These are phyloP conservation scores for Semnornis frantzii DNA, from an alignment of 2,113 vertebrate genomes.

Conservation along the genomic window DNA sequence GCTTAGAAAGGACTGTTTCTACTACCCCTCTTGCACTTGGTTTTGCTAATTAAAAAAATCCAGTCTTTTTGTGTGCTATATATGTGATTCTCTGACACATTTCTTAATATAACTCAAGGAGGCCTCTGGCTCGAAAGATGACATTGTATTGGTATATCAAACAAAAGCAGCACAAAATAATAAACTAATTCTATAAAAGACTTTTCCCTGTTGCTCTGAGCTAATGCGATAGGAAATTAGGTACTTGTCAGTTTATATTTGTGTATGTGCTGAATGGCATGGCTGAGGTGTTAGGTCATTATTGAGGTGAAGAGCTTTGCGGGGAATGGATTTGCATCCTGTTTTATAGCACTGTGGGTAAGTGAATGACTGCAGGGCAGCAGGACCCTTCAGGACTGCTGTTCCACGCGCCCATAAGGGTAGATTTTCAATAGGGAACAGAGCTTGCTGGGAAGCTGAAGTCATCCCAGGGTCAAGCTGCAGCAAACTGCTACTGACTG, in stretches of 20 bases:
- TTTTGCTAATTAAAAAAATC: neutral
- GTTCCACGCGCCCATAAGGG: accelerated
- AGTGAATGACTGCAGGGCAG: neutral
- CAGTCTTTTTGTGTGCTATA: neutral
- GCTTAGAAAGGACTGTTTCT: neutral
- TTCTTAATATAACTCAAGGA: neutral
- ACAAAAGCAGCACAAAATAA: neutral
- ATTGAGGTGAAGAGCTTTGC: neutral
- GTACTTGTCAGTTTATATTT: neutral
- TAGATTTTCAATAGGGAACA: accelerated
- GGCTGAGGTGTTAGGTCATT: neutral
- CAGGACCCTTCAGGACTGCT: neutral
- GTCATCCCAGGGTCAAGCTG: neutral
- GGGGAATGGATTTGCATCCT: neutral
- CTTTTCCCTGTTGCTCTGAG: neutral
- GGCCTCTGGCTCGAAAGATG: neutral
- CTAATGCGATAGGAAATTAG: neutral
- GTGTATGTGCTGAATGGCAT: neutral
- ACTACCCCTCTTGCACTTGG: neutral
- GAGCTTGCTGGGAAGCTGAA: neutral
- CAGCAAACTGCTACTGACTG: neutral
- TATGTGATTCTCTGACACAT: neutral
- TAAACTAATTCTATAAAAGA: neutral
- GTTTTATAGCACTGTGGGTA: neutral
- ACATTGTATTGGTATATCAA: neutral